Conservation (phyloP, 2,797 vertebrate genomes). For the Austrolebias charrua region DNA sequence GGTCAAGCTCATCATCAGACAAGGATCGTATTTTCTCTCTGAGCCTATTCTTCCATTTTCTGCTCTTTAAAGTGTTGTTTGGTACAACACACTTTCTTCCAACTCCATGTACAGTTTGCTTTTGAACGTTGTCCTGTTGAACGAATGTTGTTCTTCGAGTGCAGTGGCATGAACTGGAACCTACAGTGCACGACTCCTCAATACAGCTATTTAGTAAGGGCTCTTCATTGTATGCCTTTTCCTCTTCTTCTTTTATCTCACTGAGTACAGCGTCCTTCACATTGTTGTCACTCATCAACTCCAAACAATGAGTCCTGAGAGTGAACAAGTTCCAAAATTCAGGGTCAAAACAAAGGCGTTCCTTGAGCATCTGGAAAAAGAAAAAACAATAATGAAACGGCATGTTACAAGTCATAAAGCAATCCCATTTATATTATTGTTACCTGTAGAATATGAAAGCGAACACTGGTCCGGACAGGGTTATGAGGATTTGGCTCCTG, state of each 20-base stretch:
- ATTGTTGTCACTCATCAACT: conserved; percentile 87
- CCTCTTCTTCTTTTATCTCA: conserved; percentile 84
- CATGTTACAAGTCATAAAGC: not conserved
- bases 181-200: conserved; percentile 35
- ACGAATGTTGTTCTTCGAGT: conserved; percentile 13
- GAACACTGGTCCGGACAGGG: conserved; percentile 88
- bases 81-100: conserved; percentile 11
- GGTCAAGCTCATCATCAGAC: conserved; percentile 67
- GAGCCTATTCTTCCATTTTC: conserved; percentile 65
- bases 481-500: conserved; percentile 91
- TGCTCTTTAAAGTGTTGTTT: conserved; percentile 54
- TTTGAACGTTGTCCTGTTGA: conserved; percentile 15
- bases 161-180: conserved; percentile 25
- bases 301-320: conserved; percentile 91
- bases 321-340: conserved; percentile 98
- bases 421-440: not conserved
- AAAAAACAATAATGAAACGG: not conserved
- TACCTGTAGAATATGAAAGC: conserved; percentile 86
- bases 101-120: not conserved
- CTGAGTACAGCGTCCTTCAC: conserved; percentile 74
- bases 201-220: conserved; percentile 52
- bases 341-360: conserved; percentile 93
- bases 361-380: conserved; percentile 90
- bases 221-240: conserved; percentile 56
- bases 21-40: conserved; percentile 36